Evolutionary conservation across 2,888 invertebrate genomes (phyloP), one percentile per base, ranked within the genome.

Genomic region (Tetragnatha montana): DNA sequence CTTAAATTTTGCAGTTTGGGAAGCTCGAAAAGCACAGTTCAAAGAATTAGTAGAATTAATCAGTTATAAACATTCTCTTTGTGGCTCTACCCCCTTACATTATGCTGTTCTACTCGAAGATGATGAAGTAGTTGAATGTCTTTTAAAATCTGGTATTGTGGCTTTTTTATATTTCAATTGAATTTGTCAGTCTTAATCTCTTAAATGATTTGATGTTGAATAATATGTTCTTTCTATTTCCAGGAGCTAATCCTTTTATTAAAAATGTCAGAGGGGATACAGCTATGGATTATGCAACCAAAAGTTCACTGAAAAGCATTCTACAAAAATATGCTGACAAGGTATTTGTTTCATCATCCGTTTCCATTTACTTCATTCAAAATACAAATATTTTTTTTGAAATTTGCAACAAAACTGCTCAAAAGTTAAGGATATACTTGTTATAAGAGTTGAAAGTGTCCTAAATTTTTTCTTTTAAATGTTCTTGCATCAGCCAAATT

Each of bases 1-100:
- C n/a, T 14, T 87, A 60, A 68, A 75, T 81, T 14, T 92, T 92
- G 8, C 91, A 94, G 94, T 94, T 68, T 92, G 94, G 91, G 92
- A 94, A 47, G 92, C 95, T 51, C 95, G 98, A 91, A 97, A 97
- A 93, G 96, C 96, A 91, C 97, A 98, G 93, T 98, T 98, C 94
- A 96, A 96, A 92, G 95, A 95, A 92, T 94, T 95, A 74, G 92
- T 95, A 51, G 94, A 94, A 89, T 93, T 95, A 92, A 95, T 35
- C 35, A 35, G 35, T 35, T 35, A 35, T 35, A 35, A 35, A 4
- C 35, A 35, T 1, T 35, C 96, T 10, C 98, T 97, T 93, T 95
- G 95, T 49, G 97, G 97, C 60, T 97, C 97, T 94, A 97, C 98
- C 86, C 96, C 97, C 80, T 94, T 98, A 91, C 98, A 98, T 94